Conservation (phyloP, 2,797 vertebrate genomes). For the Epinephelus malabaricus region DNA sequence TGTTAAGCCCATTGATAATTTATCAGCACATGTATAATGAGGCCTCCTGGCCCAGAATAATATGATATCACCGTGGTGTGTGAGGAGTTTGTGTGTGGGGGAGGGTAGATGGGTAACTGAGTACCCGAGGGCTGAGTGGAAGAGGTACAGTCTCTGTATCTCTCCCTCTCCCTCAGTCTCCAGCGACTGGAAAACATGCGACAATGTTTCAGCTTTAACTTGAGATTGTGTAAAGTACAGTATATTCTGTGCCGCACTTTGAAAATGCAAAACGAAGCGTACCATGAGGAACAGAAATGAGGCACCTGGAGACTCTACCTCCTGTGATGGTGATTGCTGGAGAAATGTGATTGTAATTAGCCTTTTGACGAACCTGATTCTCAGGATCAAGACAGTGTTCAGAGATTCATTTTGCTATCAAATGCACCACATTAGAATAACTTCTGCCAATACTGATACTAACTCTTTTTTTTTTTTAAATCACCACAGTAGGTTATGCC, state of each 20-base stretch:
- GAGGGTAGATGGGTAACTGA: not conserved
- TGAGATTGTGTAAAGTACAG: not conserved
- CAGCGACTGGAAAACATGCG: not conserved
- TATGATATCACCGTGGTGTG: conserved; percentile 2
- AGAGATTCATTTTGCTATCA: not conserved
- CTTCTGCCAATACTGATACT: not conserved
- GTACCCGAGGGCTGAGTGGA: conserved; percentile 4
- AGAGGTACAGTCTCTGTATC: not conserved
- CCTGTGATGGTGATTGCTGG: conserved; percentile 39
- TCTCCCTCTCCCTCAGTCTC: not conserved
- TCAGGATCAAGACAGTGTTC: conserved; percentile 9
- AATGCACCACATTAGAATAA: not conserved
- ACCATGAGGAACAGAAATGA: conserved; percentile 27
- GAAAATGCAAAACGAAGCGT: conserved; percentile 26
- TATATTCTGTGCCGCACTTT: not conserved
- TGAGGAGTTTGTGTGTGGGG: conserved; percentile 1
- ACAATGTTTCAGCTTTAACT: conserved; percentile 6
- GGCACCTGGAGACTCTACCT: conserved; percentile 26
- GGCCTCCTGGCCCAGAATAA: conserved; percentile 30
- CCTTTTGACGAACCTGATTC: conserved; percentile 37
- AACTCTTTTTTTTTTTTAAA: not conserved
- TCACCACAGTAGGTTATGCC: no score
- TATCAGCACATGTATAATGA: conserved; percentile 56
- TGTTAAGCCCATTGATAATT: conserved; percentile 63
- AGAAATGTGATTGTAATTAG: conserved; percentile 57